These are phyloP conservation scores for Labrus mixtus DNA, from an alignment of 2,113 vertebrate species.

Conservation along the genomic window DNA sequence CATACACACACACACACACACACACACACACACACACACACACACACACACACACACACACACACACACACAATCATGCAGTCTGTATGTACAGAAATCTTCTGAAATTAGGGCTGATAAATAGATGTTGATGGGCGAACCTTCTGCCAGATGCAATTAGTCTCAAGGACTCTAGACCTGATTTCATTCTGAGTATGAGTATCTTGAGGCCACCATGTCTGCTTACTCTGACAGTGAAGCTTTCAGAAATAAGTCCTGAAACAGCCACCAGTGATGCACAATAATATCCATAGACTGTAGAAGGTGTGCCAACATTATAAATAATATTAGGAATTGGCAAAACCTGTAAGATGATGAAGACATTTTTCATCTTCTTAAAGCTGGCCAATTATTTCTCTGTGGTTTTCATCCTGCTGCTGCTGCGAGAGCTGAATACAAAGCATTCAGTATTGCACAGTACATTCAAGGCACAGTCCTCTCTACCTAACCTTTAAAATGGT, in stretches of 20 bases:
- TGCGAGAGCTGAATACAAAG: slow-evolving; percentile 33
- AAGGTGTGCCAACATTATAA: slow-evolving; percentile 27
- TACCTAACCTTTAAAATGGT: background rate
- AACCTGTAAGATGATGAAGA: slow-evolving; percentile 30
- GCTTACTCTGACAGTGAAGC: slow-evolving; percentile 21
- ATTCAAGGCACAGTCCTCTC: background rate
- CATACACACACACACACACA: background rate
- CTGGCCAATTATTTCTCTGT: slow-evolving; percentile 20
- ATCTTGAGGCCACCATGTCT: slow-evolving; percentile 6
- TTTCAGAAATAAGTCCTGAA: background rate
- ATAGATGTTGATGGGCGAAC: slow-evolving; percentile 17
- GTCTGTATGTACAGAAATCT: background rate
- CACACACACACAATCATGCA: background rate
- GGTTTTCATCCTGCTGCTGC: background rate
- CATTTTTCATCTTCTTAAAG: background rate
- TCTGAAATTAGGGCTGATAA: slow-evolving; percentile 4
- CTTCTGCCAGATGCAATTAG: slow-evolving; percentile 33
- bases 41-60: background rate
- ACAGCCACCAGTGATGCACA: background rate
- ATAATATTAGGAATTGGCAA: slow-evolving; percentile 19
- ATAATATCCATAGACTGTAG: slow-evolving; percentile 15
- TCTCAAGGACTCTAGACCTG: slow-evolving; percentile 9
- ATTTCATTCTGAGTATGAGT: slow-evolving; percentile 18
- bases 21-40: background rate
- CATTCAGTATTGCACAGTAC: background rate